These are phyloP conservation scores for Amphipyra berbera DNA, from an alignment of 2,888 invertebrate genomes.

Conservation along the genomic window DNA sequence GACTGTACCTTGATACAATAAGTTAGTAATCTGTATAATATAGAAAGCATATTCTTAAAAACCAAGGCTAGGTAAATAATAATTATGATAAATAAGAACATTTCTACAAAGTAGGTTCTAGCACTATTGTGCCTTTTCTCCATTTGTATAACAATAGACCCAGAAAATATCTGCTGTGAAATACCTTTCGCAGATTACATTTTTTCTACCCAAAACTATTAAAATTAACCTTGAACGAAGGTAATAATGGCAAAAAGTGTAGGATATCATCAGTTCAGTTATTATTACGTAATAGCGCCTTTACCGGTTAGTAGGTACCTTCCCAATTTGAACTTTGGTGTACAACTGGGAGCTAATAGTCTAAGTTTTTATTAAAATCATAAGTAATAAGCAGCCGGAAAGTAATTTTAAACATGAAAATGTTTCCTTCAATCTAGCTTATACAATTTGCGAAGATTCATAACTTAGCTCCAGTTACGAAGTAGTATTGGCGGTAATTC, in stretches of 20 bases:
- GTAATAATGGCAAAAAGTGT: constrained; percentile 10
- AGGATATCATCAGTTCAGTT: constrained; percentile 1
- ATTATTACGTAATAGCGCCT: constrained; percentile 20
- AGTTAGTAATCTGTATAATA: too few species aligned
- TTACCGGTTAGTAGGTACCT: constrained; percentile 1
- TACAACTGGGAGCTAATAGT: constrained; percentile 1
- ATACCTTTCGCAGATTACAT: constrained; percentile 17
- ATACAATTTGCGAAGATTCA: constrained; percentile 1
- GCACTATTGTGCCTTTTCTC: background rate
- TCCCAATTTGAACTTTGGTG: background rate
- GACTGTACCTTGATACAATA: too few species aligned
- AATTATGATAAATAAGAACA: background rate
- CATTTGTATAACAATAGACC: constrained; percentile 1
- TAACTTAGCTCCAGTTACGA: background rate
- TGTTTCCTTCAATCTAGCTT: background rate
- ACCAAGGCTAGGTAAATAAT: background rate
- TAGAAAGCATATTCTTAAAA: too few species aligned
- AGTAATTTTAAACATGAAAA: constrained; percentile 3
- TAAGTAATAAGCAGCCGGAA: constrained; percentile 2
- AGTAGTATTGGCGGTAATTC: constrained; percentile 3
- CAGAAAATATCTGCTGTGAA: constrained; percentile 5
- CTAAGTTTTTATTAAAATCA: constrained; percentile 23
- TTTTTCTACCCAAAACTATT: constrained; percentile 20
- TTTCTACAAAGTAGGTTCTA: background rate
- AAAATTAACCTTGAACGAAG: constrained; percentile 15